Conservation (phyloP, 2,113 vertebrate genomes). For the Rafetus swinhoei region DNA sequence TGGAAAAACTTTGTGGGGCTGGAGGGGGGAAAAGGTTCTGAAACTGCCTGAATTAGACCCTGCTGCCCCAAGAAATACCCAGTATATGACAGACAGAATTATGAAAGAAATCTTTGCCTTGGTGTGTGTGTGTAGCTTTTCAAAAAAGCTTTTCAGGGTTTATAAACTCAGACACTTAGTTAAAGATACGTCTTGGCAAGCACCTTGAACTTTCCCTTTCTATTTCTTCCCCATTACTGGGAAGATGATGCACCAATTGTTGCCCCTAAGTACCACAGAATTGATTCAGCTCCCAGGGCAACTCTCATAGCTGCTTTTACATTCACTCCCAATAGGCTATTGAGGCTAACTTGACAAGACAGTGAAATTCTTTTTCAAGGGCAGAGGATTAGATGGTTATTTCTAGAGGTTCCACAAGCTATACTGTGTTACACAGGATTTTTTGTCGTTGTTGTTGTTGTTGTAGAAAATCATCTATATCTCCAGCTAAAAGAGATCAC, state of each 20-base stretch:
- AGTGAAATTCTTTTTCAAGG: not conserved
- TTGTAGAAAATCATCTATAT: not conserved
- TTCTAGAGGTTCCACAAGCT: not conserved
- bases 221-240: not conserved
- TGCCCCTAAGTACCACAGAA: not conserved
- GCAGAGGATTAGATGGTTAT: not conserved
- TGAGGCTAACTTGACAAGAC: not conserved
- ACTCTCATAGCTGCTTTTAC: not conserved
- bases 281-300: not conserved
- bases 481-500: not conserved
- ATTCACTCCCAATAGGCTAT: not conserved
- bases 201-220: not conserved
- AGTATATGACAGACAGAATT: not conserved
- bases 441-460: not conserved
- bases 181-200: not conserved
- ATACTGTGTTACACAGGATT: not conserved
- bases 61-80: not conserved
- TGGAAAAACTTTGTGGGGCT: not conserved
- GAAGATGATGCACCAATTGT: not conserved
- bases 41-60: not conserved
- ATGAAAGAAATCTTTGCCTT: constrained; percentile 15
- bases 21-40: not conserved
- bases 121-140: not conserved
- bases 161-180: not conserved
- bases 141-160: not conserved